These are phyloP conservation scores for Eubasilissa splendida DNA, from an alignment of 2,888 invertebrate genomes.

Conservation along the genomic window DNA sequence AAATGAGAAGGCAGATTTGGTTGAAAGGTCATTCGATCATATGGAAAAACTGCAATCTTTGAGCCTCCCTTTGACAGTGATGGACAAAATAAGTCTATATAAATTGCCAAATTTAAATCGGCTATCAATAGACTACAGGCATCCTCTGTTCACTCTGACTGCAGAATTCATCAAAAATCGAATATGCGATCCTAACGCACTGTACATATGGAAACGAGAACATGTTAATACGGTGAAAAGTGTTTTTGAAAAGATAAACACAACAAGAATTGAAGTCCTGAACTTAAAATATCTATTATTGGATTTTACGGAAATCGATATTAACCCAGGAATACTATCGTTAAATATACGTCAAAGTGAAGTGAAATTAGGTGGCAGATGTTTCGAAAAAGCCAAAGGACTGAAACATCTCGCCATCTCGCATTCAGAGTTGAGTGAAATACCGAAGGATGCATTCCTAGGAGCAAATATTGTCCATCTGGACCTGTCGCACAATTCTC, in stretches of 20 bases:
- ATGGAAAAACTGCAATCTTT: background rate
- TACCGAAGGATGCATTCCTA: background rate
- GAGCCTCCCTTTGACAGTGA: background rate
- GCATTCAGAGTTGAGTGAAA: background rate
- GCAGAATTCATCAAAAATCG: background rate
- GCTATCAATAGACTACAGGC: background rate
- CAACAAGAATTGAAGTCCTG: no score
- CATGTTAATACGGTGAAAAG: background rate
- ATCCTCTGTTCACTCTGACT: slow-evolving; percentile 8
- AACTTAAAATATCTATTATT: no score
- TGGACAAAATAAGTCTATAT: background rate
- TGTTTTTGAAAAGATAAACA: no score
- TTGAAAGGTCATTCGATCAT: background rate
- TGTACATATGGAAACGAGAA: background rate
- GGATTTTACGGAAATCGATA: no score
- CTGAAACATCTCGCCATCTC: background rate
- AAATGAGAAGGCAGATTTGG: background rate
- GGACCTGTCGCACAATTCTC: slow-evolving; percentile 6
- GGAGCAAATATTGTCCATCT: background rate
- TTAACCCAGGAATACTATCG: background rate
- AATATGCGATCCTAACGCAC: background rate
- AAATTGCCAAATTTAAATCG: background rate
- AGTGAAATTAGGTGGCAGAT: slow-evolving; percentile 1
- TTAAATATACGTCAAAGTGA: background rate
- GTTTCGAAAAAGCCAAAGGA: background rate